Conservation (phyloP, 1,140 invertebrate genomes). For the Drosophila albomicans region DNA sequence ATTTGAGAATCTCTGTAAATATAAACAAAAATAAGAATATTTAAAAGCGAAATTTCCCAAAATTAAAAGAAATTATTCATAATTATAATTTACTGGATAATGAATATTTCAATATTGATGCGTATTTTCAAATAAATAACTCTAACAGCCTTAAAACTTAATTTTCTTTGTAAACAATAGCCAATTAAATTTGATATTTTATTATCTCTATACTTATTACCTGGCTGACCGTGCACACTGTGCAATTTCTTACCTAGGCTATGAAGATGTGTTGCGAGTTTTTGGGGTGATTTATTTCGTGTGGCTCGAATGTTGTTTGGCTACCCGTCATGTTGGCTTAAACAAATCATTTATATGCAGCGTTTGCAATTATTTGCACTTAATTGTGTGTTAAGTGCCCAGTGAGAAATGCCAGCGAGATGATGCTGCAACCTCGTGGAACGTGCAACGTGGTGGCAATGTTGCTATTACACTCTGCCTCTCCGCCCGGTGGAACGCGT, state of each 20-base stretch:
- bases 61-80: too few relatives aligned
- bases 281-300: slow-evolving; percentile 28
- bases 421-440: slow-evolving; percentile 2
- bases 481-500: neutral
- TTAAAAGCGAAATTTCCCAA: too few relatives aligned
- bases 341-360: slow-evolving; percentile 83
- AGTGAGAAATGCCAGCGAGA: slow-evolving; percentile 51
- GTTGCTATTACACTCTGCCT: neutral
- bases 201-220: neutral
- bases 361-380: slow-evolving; percentile 82
- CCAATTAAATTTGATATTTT: neutral
- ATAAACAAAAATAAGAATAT: too few relatives aligned
- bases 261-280: slow-evolving; percentile 62
- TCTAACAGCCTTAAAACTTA: too few relatives aligned
- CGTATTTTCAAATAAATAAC: too few relatives aligned
- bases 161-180: too few relatives aligned
- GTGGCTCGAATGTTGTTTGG: slow-evolving; percentile 1
- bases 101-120: too few relatives aligned
- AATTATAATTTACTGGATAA: too few relatives aligned
- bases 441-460: neutral
- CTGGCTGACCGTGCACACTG: slow-evolving; percentile 6
- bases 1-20: too few relatives aligned
- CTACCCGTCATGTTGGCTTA: slow-evolving; percentile 73
- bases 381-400: slow-evolving; percentile 83
- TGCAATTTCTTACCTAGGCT: slow-evolving; percentile 17